Conservation (phyloP, 2,888 invertebrate genomes). For the Drosophila pegasa region DNA sequence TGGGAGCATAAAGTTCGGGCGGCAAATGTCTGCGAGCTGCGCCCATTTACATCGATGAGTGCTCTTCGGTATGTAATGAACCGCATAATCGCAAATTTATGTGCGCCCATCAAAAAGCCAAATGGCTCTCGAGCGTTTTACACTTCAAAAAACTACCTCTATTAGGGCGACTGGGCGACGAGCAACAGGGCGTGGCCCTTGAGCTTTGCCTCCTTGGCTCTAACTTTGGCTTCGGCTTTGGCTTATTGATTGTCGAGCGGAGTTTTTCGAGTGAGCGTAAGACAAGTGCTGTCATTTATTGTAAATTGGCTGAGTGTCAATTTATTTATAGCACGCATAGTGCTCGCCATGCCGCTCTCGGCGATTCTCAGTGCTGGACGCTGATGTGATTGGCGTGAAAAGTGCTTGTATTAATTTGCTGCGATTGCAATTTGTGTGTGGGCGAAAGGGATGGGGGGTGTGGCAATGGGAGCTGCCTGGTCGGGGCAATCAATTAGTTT, state of each 20-base stretch:
- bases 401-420: conserved; percentile 56
- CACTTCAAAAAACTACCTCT: conserved; percentile 65
- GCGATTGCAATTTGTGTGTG: conserved; percentile 37
- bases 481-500: conserved; percentile 65
- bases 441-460: too few species aligned
- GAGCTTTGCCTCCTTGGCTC: conserved; percentile 50
- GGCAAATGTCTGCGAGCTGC: neutral
- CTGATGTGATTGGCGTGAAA: conserved; percentile 52
- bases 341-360: neutral
- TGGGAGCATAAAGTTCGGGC: neutral
- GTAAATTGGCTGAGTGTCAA: conserved; percentile 65
- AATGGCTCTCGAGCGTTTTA: conserved; percentile 63
- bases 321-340: conserved; percentile 65
- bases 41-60: conserved; percentile 29
- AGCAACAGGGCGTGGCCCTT: conserved; percentile 1
- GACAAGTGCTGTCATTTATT: conserved; percentile 57
- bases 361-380: conserved; percentile 10
- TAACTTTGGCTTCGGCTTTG: conserved; percentile 19
- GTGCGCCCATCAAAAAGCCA: conserved; percentile 56
- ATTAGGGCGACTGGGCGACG: conserved; percentile 46
- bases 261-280: conserved; percentile 21
- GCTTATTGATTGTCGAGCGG: conserved; percentile 59
- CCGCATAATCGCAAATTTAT: conserved; percentile 70
- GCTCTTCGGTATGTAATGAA: conserved; percentile 58
- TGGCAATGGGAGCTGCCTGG: conserved; percentile 1